Evolutionary conservation across 2,113 vertebrate genomes (phyloP).

Genomic region (Rhabdomys dilectus): DNA sequence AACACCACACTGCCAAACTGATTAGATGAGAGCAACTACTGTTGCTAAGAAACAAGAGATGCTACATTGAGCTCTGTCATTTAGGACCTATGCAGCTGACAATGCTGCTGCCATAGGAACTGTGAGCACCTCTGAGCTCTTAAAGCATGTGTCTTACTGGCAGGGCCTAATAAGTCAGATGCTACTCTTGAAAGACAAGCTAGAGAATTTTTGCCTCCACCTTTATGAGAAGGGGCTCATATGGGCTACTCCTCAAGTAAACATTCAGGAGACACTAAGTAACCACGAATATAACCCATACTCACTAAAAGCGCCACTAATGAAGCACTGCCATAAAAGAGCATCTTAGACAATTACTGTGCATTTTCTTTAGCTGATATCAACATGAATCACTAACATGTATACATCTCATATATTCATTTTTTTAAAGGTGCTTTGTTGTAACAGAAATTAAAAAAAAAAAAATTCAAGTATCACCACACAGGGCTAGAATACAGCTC

Average conservation of each 20-base stretch:
- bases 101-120: neutral
- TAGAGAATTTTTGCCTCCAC: neutral
- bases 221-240: neutral
- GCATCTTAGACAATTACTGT: neutral
- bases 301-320: neutral
- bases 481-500: neutral
- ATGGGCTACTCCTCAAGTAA: neutral
- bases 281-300: neutral
- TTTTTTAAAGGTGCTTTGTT: neutral
- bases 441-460: neutral
- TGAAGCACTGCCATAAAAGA: neutral
- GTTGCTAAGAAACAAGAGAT: neutral
- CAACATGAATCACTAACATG: neutral
- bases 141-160: neutral
- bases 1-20: neutral
- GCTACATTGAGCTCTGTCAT: neutral
- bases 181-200: neutral
- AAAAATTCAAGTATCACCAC: neutral
- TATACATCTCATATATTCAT: neutral
- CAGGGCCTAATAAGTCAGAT: neutral
- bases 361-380: neutral
- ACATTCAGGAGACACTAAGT: neutral
- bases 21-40: neutral
- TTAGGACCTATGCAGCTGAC: neutral
- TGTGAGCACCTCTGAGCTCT: neutral